phyloP scores from a whole-genome alignment of 2,888 invertebrate species.

The Chaetoderma sp. region DNA sequence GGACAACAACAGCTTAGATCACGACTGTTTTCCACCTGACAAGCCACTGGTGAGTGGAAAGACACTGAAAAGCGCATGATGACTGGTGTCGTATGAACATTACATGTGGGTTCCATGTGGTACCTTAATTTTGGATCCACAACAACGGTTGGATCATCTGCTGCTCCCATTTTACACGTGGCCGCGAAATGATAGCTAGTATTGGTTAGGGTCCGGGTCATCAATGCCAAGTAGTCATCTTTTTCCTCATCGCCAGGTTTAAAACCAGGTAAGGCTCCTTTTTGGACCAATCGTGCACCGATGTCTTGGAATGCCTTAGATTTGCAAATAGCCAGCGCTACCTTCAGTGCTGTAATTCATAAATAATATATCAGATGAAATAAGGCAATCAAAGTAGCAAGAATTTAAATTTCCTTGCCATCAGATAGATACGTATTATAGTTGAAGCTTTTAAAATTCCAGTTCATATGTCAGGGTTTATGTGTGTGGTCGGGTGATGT shows the following conservation, averaged over 20 bases:
- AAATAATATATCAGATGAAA: conserved; percentile 22
- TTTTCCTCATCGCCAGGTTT: conserved; percentile 44
- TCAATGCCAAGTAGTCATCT: conserved; percentile 47
- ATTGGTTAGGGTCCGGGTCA: conserved; percentile 56
- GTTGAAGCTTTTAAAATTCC: too few relatives aligned
- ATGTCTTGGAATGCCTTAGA: conserved; percentile 43
- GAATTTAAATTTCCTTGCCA: too few relatives aligned
- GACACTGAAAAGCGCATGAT: too few relatives aligned
- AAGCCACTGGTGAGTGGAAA: too few relatives aligned
- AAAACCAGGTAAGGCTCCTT: conserved; percentile 45
- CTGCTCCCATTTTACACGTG: conserved; percentile 78
- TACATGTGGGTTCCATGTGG: too few relatives aligned
- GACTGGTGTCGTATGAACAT: too few relatives aligned
- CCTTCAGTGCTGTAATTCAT: conserved; percentile 39
- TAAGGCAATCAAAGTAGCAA: too few relatives aligned
- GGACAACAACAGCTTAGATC: too few relatives aligned
- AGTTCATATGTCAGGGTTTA: too few relatives aligned
- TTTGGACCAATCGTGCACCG: conserved; percentile 34
- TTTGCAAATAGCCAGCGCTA: conserved; percentile 35
- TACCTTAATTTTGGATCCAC: conserved; percentile 74
- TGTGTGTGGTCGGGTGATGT: too few relatives aligned
- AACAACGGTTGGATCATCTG: conserved; percentile 72
- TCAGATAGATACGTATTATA: too few relatives aligned
- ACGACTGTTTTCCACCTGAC: too few relatives aligned
- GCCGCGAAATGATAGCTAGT: conserved; percentile 83